Conservation (phyloP, 64 coral and sea anemone species). For the Pocillopora verrucosa region DNA sequence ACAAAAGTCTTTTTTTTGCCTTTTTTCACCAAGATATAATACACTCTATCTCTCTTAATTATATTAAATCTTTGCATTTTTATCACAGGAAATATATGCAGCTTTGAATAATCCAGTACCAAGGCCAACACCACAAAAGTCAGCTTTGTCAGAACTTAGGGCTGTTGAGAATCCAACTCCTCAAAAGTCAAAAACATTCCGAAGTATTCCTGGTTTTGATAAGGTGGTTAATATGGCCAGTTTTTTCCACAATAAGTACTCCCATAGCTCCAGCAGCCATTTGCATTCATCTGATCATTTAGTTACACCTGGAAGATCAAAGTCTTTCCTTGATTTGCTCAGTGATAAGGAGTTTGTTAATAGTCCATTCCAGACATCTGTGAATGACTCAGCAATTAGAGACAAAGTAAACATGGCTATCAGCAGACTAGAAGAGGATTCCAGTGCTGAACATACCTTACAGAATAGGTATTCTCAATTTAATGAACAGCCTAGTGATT, state of each 20-base stretch:
- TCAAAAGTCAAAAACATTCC: not conserved
- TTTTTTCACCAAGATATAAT: too few relatives aligned
- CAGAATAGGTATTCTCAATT: conserved; percentile 1
- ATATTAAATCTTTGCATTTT: not conserved
- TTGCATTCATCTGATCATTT: not conserved
- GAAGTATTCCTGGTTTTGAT: conserved; percentile 5
- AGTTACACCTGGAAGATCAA: not conserved
- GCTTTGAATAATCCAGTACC: not conserved
- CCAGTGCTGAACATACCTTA: not conserved
- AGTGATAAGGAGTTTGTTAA: not conserved
- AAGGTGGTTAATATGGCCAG: conserved; percentile 48
- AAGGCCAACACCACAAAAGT: not conserved
- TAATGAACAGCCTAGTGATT: conserved; percentile 12
- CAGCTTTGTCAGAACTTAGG: not conserved
- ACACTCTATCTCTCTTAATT: too few relatives aligned
- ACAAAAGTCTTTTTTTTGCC: too few relatives aligned
- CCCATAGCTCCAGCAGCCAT: not conserved
- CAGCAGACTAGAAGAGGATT: conserved; percentile 22
- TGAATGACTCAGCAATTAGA: conserved; percentile 26
- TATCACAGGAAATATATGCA: conserved; percentile 40
- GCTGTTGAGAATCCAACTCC: not conserved
- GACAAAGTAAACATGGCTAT: conserved; percentile 23
- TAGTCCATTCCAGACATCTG: conserved; percentile 26
- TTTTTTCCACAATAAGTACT: conserved; percentile 11
- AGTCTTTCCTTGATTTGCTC: not conserved